Conservation (phyloP, 2,888 invertebrate genomes). For the Ophioninae sp. region DNA sequence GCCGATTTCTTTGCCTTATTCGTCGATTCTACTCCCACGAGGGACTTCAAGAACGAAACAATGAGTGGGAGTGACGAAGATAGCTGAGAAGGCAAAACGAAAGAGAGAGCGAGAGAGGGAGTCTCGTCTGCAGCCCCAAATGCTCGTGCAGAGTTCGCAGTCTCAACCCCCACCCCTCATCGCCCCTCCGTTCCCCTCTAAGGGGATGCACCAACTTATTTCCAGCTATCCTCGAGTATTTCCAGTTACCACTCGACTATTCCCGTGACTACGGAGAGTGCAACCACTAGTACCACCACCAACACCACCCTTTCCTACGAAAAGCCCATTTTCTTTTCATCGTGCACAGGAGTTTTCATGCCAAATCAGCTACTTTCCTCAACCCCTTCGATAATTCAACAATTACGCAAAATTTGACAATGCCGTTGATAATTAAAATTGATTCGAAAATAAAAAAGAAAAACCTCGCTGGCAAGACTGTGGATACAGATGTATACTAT, state of each 20-base stretch:
- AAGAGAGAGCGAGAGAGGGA: constrained; percentile 33
- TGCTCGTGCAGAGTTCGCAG: constrained; percentile 58
- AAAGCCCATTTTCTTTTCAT: constrained; percentile 7
- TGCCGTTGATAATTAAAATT: too few species aligned
- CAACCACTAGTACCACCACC: constrained; percentile 18
- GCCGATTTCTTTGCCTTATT: constrained; percentile 45
- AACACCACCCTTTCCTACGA: constrained; percentile 27
- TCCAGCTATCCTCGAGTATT: constrained; percentile 65
- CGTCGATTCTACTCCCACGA: constrained; percentile 26
- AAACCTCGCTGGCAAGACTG: background rate
- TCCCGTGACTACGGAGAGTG: constrained; percentile 54
- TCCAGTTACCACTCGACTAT: constrained; percentile 66
- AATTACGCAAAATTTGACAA: background rate
- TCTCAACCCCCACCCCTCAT: constrained; percentile 41
- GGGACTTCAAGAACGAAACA: constrained; percentile 34
- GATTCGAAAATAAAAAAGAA: background rate
- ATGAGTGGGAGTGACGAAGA: constrained; percentile 32
- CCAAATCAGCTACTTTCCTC: background rate
- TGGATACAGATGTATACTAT: too few species aligned
- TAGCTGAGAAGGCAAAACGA: constrained; percentile 58
- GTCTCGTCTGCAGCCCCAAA: constrained; percentile 49
- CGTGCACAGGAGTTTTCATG: constrained; percentile 12
- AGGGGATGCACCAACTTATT: constrained; percentile 64
- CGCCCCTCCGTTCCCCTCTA: background rate
- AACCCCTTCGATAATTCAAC: background rate